These are phyloP conservation scores for Brachypodius melanocephalos DNA, from an alignment of 2,113 vertebrate genomes.

Conservation along the genomic window DNA sequence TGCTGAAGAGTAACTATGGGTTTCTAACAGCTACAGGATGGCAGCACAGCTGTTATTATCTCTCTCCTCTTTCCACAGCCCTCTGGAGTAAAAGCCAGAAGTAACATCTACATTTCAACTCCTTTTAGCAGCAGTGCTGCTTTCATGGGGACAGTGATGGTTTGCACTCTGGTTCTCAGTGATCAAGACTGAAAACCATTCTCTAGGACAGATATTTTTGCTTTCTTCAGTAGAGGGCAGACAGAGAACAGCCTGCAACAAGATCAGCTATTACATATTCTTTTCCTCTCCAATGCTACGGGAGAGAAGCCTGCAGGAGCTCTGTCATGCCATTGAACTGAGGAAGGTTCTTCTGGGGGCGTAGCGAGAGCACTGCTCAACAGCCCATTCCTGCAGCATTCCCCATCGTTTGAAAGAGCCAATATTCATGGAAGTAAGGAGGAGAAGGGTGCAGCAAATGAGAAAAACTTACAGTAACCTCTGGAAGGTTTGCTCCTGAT, in stretches of 20 bases:
- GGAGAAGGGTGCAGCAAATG: neutral
- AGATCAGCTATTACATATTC: neutral
- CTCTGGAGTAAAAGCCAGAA: neutral
- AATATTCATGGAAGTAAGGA: neutral
- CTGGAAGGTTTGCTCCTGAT: slow-evolving; percentile 93
- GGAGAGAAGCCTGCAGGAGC: neutral
- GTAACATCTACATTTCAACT: neutral
- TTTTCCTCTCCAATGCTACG: neutral
- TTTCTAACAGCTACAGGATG: neutral
- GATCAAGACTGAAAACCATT: neutral
- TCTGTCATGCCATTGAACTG: neutral
- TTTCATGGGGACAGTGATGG: neutral
- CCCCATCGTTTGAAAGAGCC: neutral
- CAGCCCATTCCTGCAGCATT: neutral
- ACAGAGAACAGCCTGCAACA: neutral
- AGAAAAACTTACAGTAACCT: slow-evolving; percentile 83
- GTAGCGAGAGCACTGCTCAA: neutral
- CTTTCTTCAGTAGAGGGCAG: neutral
- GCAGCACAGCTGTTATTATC: neutral
- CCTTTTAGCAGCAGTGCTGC: neutral
- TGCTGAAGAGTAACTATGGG: neutral
- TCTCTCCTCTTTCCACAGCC: neutral
- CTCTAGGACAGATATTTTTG: neutral
- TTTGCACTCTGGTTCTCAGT: neutral
- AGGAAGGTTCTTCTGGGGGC: neutral